Evolutionary conservation across 2,888 invertebrate species (phyloP).

Genomic region (Volucella zonaria): DNA sequence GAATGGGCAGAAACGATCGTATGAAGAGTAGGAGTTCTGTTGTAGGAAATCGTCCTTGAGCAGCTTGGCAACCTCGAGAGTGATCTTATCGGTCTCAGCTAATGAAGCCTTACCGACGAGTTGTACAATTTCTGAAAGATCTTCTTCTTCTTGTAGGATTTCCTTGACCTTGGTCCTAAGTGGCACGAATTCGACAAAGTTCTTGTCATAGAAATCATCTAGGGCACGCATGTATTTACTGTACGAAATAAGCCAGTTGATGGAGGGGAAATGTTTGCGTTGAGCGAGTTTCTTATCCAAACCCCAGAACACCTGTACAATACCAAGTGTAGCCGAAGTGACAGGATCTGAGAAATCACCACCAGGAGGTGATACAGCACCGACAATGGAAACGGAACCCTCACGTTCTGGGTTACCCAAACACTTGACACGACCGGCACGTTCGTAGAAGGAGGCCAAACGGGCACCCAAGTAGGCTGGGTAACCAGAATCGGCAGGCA

Average conservation of each 20-base stretch:
- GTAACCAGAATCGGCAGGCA: slow-evolving; percentile 99
- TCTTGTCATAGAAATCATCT: too few species aligned
- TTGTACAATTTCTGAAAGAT: slow-evolving; percentile 99
- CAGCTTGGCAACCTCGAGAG: slow-evolving; percentile 98
- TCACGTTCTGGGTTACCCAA: slow-evolving; percentile 98
- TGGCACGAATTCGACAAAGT: slow-evolving; percentile 79
- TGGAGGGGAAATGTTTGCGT: neutral
- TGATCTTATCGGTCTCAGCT: slow-evolving; percentile 99
- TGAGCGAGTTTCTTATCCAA: slow-evolving; percentile 87
- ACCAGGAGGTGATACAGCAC: slow-evolving; percentile 99
- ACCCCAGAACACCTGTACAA: slow-evolving; percentile 99
- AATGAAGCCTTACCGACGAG: slow-evolving; percentile 99
- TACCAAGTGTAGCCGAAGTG: slow-evolving; percentile 98
- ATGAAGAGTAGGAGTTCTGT: slow-evolving; percentile 98
- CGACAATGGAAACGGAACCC: slow-evolving; percentile 99
- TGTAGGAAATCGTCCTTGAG: slow-evolving; percentile 99
- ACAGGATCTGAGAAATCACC: slow-evolving; percentile 99
- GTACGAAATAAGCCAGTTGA: slow-evolving; percentile 76
- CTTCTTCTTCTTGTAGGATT: slow-evolving; percentile 99
- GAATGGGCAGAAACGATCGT: slow-evolving; percentile 99
- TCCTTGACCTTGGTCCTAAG: slow-evolving; percentile 97
- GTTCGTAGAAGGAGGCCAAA: slow-evolving; percentile 95
- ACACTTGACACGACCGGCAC: slow-evolving; percentile 98
- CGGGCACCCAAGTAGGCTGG: slow-evolving; percentile 94
- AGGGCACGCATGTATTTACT: too few species aligned